Conservation (phyloP, 2,888 invertebrate species). For the Thera obeliscata region DNA sequence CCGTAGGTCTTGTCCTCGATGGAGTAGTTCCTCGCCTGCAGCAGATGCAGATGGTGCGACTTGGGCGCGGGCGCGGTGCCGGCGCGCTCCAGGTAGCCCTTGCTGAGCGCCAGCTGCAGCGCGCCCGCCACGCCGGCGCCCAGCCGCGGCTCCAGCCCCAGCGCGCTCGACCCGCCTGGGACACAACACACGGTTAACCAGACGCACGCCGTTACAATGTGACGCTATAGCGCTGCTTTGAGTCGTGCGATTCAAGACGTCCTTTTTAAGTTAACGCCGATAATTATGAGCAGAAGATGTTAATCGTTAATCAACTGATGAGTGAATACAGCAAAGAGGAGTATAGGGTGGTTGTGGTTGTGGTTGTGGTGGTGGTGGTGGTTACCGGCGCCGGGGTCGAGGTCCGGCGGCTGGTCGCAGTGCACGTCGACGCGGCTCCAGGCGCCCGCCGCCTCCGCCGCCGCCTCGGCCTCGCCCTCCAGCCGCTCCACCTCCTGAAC, state of each 20-base stretch:
- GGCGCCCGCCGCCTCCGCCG: slow-evolving; percentile 85
- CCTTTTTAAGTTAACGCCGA: too few species aligned
- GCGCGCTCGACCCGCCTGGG: slow-evolving; percentile 75
- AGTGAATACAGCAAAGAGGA: too few species aligned
- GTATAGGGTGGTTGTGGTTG: too few species aligned
- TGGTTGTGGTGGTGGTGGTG: slow-evolving; percentile 41
- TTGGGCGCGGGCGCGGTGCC: slow-evolving; percentile 86
- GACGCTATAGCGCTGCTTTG: too few species aligned
- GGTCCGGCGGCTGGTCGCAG: slow-evolving; percentile 73
- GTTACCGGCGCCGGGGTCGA: slow-evolving; percentile 77
- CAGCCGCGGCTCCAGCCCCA: slow-evolving; percentile 97
- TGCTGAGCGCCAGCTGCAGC: slow-evolving; percentile 94
- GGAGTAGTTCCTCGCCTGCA: slow-evolving; percentile 53
- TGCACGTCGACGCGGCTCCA: slow-evolving; percentile 93
- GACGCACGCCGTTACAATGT: too few species aligned
- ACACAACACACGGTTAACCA: too few species aligned
- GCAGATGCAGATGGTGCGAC: slow-evolving; percentile 65
- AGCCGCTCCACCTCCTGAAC: slow-evolving; percentile 65
- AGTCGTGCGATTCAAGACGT: too few species aligned
- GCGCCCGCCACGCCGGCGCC: slow-evolving; percentile 97
- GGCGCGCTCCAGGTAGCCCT: slow-evolving; percentile 96
- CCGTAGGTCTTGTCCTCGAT: slow-evolving; percentile 63
- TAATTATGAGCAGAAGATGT: too few species aligned
- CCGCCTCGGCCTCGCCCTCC: slow-evolving; percentile 72
- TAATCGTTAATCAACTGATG: too few species aligned